Evolutionary conservation across 2,888 invertebrate genomes (phyloP).

Genomic region (Hesperia comma): DNA sequence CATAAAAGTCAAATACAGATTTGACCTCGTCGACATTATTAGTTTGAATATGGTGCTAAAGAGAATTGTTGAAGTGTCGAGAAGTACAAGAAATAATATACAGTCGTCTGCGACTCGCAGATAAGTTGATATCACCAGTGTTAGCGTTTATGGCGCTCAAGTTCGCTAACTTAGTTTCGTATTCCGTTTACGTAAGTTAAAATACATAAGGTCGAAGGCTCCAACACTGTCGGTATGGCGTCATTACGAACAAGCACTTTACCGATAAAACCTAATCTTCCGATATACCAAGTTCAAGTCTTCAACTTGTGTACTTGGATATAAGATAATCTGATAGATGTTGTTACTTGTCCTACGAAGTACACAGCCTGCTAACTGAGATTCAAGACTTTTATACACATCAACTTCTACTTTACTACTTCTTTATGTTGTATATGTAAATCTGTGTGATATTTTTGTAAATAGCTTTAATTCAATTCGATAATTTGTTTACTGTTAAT

Average conservation of each 20-base stretch:
- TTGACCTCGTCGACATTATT: no score
- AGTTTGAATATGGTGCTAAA: not conserved
- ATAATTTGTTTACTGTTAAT: no score
- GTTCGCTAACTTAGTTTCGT: slow-evolving; percentile 47
- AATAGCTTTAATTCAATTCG: no score
- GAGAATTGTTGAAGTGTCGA: not conserved
- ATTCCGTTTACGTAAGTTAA: slow-evolving; percentile 46
- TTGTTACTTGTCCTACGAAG: not conserved
- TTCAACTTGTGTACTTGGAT: slow-evolving; percentile 15
- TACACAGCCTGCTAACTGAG: not conserved
- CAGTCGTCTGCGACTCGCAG: slow-evolving; percentile 40
- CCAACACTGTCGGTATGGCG: slow-evolving; percentile 39
- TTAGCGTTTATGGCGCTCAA: slow-evolving; percentile 47
- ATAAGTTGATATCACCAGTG: slow-evolving; percentile 48
- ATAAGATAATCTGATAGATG: not conserved
- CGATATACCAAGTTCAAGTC: slow-evolving; percentile 38
- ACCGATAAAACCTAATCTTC: slow-evolving; percentile 38
- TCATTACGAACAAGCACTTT: slow-evolving; percentile 36
- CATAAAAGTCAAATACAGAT: no score
- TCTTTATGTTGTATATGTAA: not conserved
- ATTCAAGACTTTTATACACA: not conserved
- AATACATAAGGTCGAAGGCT: slow-evolving; percentile 47
- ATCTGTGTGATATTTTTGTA: no score
- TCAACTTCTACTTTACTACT: not conserved
- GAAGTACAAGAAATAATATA: slow-evolving; percentile 32